Base-by-base conservation (phyloP, 2,888 invertebrate genomes). In the Omphaloscelis lunosa region DNA sequence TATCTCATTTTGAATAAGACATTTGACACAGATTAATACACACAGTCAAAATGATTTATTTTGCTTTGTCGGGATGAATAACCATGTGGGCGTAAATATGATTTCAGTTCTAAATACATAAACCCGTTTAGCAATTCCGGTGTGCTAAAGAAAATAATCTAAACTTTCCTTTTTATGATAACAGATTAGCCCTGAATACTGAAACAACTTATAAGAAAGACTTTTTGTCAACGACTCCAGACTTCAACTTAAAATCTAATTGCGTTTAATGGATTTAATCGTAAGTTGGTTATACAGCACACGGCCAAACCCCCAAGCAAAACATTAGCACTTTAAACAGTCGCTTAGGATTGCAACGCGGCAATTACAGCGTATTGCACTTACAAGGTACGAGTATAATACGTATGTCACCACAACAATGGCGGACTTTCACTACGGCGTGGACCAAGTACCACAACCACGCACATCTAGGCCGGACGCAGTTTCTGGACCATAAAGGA, bases 401-500 rank as follows among this genome's bases (percentile, higher is more conserved):
- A 53, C 53, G 23, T 53, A 85, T 91, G 92, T 91, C 90, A 89
- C 89, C 89, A 87, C 85, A 91, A 93, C 93, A 93, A 93, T 92
- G 82, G 91, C 70, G 87, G 61, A 93, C 94, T 94, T 94, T 94
- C 94, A 93, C 94, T 91, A 75, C 75, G 82, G 87, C 85, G 90
- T 91, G 90, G 86, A 91, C 88, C 66, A 48, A 73, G 73, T 79
- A 79, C 79, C 68, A 53, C 63, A 62, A 75, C 68, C 85, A 83
- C 91, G 93, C 91, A 92, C 93, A 95, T 93, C 93, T 94, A 93
- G 95, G 94, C 89, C 95, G 94, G 94, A 93, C 93, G 93, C 90
- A 92, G 93, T 94, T 94, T 95, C 93, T 95, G 95, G 95, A 96
- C 95, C 95, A 96, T 91, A 95, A 95, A 95, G 94, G 94, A 94